phyloP scores from a whole-genome alignment of 2,797 vertebrate species.

The Poeciliopsis infans region DNA sequence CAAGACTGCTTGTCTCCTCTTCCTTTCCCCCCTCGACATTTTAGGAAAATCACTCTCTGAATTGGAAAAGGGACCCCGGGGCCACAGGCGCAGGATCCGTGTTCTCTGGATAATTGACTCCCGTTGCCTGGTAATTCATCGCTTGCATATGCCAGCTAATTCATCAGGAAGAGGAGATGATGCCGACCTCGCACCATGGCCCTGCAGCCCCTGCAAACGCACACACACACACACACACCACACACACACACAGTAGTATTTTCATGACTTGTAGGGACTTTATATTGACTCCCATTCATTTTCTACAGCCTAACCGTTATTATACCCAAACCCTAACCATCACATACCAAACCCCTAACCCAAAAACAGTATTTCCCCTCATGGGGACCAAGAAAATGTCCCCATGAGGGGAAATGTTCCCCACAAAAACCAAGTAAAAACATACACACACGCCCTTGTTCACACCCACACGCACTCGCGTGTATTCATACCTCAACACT shows the following conservation, averaged over 20 bases:
- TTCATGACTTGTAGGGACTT: too few species aligned
- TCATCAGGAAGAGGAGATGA: conserved; percentile 88
- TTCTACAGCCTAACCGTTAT: too few species aligned
- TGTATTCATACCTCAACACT: conserved; percentile 17
- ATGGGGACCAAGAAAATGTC: too few species aligned
- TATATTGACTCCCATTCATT: too few species aligned
- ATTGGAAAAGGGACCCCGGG: conserved; percentile 91
- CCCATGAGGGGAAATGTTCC: too few species aligned
- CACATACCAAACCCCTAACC: too few species aligned
- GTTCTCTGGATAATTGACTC: conserved; percentile 97
- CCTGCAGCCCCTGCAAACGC: conserved; percentile 38
- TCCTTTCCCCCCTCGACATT: conserved; percentile 65
- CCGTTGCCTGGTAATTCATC: conserved; percentile 95
- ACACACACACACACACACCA: not conserved
- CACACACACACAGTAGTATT: too few species aligned
- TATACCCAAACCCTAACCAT: too few species aligned
- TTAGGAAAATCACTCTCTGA: conserved; percentile 89
- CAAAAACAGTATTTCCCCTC: too few species aligned
- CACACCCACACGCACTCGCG: fast-evolving
- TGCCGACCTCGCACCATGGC: conserved; percentile 77
- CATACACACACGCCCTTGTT: not conserved
- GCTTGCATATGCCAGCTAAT: conserved; percentile 93
- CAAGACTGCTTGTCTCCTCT: conserved; percentile 71
- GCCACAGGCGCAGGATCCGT: conserved; percentile 81
- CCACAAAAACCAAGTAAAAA: conserved; percentile 2